A percentile compares a stretch with the other conserved stretches of the same genome.
Evolutionary conservation across 2,113 vertebrate genomes (phyloP).

Genomic region (Struthio camelus): DNA sequence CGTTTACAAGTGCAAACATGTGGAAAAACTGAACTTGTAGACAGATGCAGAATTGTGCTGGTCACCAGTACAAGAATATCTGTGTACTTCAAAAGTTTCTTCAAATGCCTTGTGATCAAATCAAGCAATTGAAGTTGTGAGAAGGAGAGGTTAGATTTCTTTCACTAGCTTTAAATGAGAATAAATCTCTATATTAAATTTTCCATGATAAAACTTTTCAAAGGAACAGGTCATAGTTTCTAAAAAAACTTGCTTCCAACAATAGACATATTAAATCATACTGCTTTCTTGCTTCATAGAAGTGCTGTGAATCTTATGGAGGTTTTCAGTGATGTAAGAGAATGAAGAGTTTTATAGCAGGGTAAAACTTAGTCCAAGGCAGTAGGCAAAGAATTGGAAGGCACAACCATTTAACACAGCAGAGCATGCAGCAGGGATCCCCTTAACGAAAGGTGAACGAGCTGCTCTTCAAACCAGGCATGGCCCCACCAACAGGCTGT

Average conservation of each 20-base stretch:
- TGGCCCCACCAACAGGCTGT: not conserved
- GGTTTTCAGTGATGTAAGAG: not conserved
- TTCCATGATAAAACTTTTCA: not conserved
- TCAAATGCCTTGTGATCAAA: not conserved
- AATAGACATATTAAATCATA: not conserved
- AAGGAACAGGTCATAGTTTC: not conserved
- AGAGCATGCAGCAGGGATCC: not conserved
- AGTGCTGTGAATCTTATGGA: not conserved
- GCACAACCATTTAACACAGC: not conserved
- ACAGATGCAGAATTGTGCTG: not conserved
- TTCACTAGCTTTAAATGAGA: no score
- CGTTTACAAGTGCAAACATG: not conserved
- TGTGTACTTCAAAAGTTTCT: not conserved
- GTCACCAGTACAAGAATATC: not conserved
- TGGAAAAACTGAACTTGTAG: not conserved
- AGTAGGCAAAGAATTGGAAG: not conserved
- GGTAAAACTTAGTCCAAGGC: not conserved
- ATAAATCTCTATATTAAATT: no score
- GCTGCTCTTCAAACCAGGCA: not conserved
- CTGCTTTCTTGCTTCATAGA: not conserved
- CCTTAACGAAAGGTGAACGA: not conserved
- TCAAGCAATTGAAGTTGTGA: not conserved
- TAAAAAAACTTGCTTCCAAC: not conserved
- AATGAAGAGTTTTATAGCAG: not conserved
- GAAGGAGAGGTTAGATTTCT: not conserved